Evolutionary conservation across 2,888 invertebrate species (phyloP).

Genomic region (Caenorhabditis panamensis): DNA sequence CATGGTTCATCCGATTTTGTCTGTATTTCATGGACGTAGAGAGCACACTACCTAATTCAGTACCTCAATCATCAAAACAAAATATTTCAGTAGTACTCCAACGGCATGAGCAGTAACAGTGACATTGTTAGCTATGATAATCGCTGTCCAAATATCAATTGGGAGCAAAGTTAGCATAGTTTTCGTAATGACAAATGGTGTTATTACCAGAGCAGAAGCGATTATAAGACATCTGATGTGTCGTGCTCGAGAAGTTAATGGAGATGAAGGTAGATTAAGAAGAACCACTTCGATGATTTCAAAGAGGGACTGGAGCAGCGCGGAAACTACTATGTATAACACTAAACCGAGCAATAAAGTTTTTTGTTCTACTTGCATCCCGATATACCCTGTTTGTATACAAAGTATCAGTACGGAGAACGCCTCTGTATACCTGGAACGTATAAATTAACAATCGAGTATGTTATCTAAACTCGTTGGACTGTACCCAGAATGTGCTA

Average conservation of each 20-base stretch:
- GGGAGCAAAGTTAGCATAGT: slow-evolving; percentile 69
- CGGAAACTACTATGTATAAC: slow-evolving; percentile 84
- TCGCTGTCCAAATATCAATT: slow-evolving; percentile 81
- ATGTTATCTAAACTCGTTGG: not conserved
- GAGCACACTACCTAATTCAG: no score
- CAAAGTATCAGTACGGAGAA: slow-evolving; percentile 84
- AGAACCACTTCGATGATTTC: slow-evolving; percentile 84
- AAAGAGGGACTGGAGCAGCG: slow-evolving; percentile 84
- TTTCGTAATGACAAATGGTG: slow-evolving; percentile 66
- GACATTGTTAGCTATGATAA: slow-evolving; percentile 83
- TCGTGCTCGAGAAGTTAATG: slow-evolving; percentile 57
- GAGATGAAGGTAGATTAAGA: slow-evolving; percentile 82
- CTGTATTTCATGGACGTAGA: no score
- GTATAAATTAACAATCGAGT: not conserved
- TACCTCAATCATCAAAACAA: slow-evolving; percentile 77
- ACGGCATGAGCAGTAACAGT: slow-evolving; percentile 83
- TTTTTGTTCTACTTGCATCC: slow-evolving; percentile 83
- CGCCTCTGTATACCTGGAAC: slow-evolving; percentile 83
- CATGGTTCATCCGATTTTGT: slow-evolving; percentile 82
- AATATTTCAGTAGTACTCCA: slow-evolving; percentile 83
- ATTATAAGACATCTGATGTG: slow-evolving; percentile 72
- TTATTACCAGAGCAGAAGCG: slow-evolving; percentile 66
- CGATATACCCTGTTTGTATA: slow-evolving; percentile 83
- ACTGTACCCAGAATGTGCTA: slow-evolving; percentile 68
- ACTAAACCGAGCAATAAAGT: slow-evolving; percentile 84